A percentile compares a stretch with the other conserved stretches of the same genome.
phyloP scores from a whole-genome alignment of 1,140 invertebrate species.

The Macrocentrus cingulum region DNA sequence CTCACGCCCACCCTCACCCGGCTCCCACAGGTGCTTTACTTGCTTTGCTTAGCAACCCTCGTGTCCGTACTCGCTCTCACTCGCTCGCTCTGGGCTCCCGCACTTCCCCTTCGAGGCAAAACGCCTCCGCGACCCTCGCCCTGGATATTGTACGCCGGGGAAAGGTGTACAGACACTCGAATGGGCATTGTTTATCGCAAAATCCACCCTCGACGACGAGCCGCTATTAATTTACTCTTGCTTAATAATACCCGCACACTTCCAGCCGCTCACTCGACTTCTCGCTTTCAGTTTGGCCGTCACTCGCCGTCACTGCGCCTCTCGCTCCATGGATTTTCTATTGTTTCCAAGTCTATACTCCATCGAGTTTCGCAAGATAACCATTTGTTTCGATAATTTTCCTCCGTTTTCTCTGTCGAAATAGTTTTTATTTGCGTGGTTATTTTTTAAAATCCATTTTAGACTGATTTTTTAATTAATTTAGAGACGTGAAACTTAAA shows the following conservation, averaged over 20 bases:
- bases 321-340: neutral
- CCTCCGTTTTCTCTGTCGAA: too few species aligned
- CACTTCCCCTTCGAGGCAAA: too few species aligned
- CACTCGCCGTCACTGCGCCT: neutral
- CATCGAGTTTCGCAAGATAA: too few species aligned
- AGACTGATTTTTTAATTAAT: too few species aligned
- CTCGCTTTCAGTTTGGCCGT: slow-evolving; percentile 20
- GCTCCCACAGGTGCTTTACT: slow-evolving; percentile 43
- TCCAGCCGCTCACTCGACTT: slow-evolving; percentile 14
- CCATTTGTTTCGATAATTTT: too few species aligned
- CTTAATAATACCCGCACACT: slow-evolving; percentile 48
- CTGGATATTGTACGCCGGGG: slow-evolving; percentile 6
- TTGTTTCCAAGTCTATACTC: neutral
- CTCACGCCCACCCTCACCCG: slow-evolving; percentile 11
- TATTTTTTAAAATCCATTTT: too few species aligned
- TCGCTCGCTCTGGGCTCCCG: neutral
- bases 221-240: slow-evolving; percentile 57
- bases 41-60: slow-evolving; percentile 48
- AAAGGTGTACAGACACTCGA: slow-evolving; percentile 20
- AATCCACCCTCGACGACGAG: slow-evolving; percentile 42
- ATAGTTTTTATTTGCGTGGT: too few species aligned
- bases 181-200: slow-evolving; percentile 50
- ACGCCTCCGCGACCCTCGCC: too few species aligned
- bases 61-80: slow-evolving; percentile 33
- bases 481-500: too few species aligned